These are phyloP conservation scores for Parnassius apollo DNA, from an alignment of 2,888 invertebrate genomes.

Conservation along the genomic window DNA sequence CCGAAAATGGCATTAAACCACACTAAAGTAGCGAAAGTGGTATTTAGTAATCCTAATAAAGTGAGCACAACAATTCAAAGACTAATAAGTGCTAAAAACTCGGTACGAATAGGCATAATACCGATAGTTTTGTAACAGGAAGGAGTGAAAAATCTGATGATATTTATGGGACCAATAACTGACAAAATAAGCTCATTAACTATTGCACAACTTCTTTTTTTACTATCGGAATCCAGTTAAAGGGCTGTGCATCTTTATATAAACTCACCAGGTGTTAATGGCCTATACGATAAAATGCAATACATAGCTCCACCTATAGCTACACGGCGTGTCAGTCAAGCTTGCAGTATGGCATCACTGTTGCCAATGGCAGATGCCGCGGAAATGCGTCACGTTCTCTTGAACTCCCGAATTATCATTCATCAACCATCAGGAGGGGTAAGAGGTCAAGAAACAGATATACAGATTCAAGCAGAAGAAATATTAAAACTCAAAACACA, in stretches of 20 bases:
- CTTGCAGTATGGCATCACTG: constrained; percentile 98
- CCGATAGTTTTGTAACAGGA: too few species aligned
- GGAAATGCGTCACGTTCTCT: constrained; percentile 97
- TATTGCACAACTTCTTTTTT: constrained; percentile 96
- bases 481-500: constrained; percentile 95
- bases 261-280: constrained; percentile 96
- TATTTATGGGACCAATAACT: constrained; percentile 97
- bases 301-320: constrained; percentile 98
- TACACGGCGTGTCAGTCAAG: constrained; percentile 98
- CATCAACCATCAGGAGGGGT: constrained; percentile 98
- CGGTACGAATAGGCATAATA: constrained; percentile 79
- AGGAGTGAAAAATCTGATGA: too few species aligned
- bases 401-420: constrained; percentile 98
- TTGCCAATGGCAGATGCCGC: constrained; percentile 93
- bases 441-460: constrained; percentile 98
- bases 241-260: constrained; percentile 99
- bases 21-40: constrained; percentile 43
- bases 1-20: constrained; percentile 59
- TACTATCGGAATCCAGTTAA: constrained; percentile 95
- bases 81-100: constrained; percentile 45
- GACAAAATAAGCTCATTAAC: constrained; percentile 96
- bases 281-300: constrained; percentile 99
- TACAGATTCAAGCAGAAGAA: constrained; percentile 99
- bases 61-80: constrained; percentile 37
- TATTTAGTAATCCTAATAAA: constrained; percentile 33